A percentile compares a stretch with the other conserved stretches of the same genome.
phyloP scores from a whole-genome alignment of 2,797 vertebrate genomes.

The Lithobates sylvaticus region DNA sequence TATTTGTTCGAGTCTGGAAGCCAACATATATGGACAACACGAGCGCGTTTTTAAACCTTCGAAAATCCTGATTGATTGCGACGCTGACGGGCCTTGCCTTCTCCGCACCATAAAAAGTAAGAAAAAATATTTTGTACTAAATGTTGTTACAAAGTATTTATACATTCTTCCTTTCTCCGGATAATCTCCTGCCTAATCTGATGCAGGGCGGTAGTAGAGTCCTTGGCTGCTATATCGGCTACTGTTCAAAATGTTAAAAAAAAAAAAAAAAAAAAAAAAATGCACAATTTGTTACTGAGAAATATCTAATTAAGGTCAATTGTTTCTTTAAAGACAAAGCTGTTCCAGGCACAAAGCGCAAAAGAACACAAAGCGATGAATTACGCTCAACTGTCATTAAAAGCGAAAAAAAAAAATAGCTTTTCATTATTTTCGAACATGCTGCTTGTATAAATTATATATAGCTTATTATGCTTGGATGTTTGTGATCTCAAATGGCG shows the following conservation, averaged over 20 bases:
- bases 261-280: conserved; percentile 9
- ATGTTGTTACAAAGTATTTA: conserved; percentile 59
- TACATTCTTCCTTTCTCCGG: conserved; percentile 53
- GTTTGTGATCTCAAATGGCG: no score
- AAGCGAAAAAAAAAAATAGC: no score
- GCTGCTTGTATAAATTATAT: no score
- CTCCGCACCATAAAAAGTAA: conserved; percentile 57
- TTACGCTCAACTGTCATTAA: conserved; percentile 14
- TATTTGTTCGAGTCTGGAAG: conserved; percentile 14
- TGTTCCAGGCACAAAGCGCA: conserved; percentile 3
- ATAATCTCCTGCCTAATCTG: conserved; percentile 58
- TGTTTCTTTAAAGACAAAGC: conserved; percentile 38
- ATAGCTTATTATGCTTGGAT: no score
- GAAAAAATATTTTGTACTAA: conserved; percentile 45
- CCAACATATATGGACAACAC: conserved; percentile 54
- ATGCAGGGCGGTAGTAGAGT: conserved; percentile 26
- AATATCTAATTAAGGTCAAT: conserved; percentile 58
- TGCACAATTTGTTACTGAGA: conserved; percentile 25
- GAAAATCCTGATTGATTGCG: conserved; percentile 53
- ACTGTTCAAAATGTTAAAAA: conserved; percentile 23
- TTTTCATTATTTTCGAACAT: neutral
- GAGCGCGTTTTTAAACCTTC: conserved; percentile 5
- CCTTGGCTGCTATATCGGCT: conserved; percentile 40
- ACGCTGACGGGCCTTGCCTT: conserved; percentile 7
- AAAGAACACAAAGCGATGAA: conserved; percentile 14